Base-by-base conservation (phyloP, 1,140 invertebrate species). In the Ylistrum balloti region DNA sequence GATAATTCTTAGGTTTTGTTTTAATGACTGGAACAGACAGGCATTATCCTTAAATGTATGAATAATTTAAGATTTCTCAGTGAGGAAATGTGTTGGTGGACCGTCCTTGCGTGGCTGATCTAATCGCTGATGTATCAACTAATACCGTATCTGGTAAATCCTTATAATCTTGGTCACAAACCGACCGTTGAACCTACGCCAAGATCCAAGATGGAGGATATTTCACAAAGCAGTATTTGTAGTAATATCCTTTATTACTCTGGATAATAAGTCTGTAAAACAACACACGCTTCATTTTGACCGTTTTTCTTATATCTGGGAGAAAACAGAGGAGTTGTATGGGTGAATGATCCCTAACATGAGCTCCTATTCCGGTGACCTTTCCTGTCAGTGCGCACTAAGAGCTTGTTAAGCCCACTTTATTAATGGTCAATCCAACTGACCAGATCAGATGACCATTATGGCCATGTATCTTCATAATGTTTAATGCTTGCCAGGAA, bases 31-130 rank as follows among this genome's bases (percentile, higher is more conserved):
- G 17, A 74, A 74, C 56, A n/a, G 56, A 74, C 56, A 28, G n/a
- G 22, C 56, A 74, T 74, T 74, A 74, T 74, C 56, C 56, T n/a
- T 74, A n/a, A 74, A 74, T 74, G 56, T 74, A 74, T 74, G 56
- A 74, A 74, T 74, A 28, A 74, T 74, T 74, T 74, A 74, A 74
- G 56, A 74, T 74, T 74, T 74, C 56, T 74, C n/a, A n/a, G 1
- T 22, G 9, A n/a, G 56, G 56, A 74, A 74, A 74, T 74, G 56
- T 74, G 56, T 74, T 74, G 56, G 56, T 74, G 56, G 56, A 74
- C 56, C 56, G 56, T 74, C 56, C 56, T 74, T 74, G 56, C 28
- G 56, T n/a, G 56, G 9, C 56, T 28, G 56, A 17, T 28, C 56
- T 74, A 74, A 74, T 74, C 56, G 56, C 17, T 74, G 56, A 28